Conservation (phyloP, 2,113 vertebrate species). For the Seriola dumerili region DNA sequence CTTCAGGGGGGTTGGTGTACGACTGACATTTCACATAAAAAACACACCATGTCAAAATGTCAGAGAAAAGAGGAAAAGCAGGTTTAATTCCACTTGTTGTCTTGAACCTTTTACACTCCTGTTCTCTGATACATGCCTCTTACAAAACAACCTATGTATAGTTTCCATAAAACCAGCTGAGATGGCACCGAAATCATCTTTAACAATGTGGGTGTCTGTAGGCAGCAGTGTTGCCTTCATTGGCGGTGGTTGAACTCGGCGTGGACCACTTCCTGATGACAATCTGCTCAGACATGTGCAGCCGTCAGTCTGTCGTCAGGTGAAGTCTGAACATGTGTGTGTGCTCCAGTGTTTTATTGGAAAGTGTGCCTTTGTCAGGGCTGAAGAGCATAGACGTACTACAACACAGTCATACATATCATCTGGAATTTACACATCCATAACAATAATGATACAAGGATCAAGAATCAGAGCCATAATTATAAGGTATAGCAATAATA, state of each 20-base stretch:
- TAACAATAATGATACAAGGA: conserved; percentile 74
- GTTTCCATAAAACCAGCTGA: conserved; percentile 51
- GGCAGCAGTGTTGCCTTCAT: conserved; percentile 15
- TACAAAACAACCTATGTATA: conserved; percentile 62
- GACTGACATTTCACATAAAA: background rate
- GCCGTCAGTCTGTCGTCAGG: background rate
- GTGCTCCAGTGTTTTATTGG: conserved; percentile 48
- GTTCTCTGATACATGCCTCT: conserved; percentile 64
- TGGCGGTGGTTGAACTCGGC: background rate
- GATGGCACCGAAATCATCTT: conserved; percentile 24
- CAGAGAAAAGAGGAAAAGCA: conserved; percentile 49
- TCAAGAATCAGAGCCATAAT: conserved; percentile 78
- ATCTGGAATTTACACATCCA: conserved; percentile 76
- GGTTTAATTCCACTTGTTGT: conserved; percentile 64
- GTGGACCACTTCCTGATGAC: background rate
- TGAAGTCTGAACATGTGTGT: background rate
- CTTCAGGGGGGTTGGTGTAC: too few species aligned
- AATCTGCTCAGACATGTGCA: background rate
- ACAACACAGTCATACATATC: conserved; percentile 75
- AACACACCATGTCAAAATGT: background rate
- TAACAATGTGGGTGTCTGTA: conserved; percentile 18
- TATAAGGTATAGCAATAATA: conserved; percentile 75
- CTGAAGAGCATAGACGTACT: conserved; percentile 64
- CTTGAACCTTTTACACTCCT: conserved; percentile 58
- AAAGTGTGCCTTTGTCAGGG: conserved; percentile 51